A percentile compares a stretch with the other conserved stretches of the same genome.
phyloP scores from a whole-genome alignment of 2,797 vertebrate genomes.

The Diplodus sargus region DNA sequence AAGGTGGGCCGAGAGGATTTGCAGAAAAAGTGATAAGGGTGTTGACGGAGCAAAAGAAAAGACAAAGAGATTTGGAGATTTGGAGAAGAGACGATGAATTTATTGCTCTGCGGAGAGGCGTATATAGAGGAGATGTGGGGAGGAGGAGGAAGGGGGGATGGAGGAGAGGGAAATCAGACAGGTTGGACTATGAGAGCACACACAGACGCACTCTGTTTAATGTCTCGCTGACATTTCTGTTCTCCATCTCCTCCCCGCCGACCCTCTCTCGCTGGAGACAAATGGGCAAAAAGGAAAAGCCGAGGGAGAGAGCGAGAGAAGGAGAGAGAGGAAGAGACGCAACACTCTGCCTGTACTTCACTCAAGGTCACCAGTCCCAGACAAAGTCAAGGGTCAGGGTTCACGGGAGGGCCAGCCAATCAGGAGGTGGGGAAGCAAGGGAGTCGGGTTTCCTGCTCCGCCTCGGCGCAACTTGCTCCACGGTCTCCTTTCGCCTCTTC shows the following conservation, averaged over 20 bases:
- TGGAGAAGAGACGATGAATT: slow-evolving; percentile 71
- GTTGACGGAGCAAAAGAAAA: slow-evolving; percentile 67
- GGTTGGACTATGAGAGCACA: slow-evolving; percentile 83
- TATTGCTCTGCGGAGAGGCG: slow-evolving; percentile 71
- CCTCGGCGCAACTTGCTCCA: not conserved
- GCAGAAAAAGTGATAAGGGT: slow-evolving; percentile 58
- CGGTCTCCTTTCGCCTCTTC: slow-evolving; percentile 5
- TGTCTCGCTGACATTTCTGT: slow-evolving; percentile 89
- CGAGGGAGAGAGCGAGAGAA: slow-evolving; percentile 22
- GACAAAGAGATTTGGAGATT: slow-evolving; percentile 68
- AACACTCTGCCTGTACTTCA: slow-evolving; percentile 75
- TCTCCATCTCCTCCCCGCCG: slow-evolving; percentile 70
- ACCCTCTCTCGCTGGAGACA: slow-evolving; percentile 65
- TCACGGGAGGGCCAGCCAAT: slow-evolving; percentile 88
- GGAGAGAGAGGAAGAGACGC: slow-evolving; percentile 56
- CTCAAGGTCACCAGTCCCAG: slow-evolving; percentile 87
- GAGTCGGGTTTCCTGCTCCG: slow-evolving; percentile 73
- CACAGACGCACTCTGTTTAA: slow-evolving; percentile 86
- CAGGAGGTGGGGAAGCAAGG: slow-evolving; percentile 67
- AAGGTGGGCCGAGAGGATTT: slow-evolving; percentile 48
- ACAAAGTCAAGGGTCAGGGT: slow-evolving; percentile 93
- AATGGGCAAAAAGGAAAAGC: slow-evolving; percentile 63
- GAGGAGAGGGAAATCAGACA: slow-evolving; percentile 76
- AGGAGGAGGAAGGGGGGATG: slow-evolving; percentile 47
- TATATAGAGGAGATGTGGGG: slow-evolving; percentile 60